phyloP scores from a whole-genome alignment of 2,888 invertebrate species.

The Cheilosia impressa region DNA sequence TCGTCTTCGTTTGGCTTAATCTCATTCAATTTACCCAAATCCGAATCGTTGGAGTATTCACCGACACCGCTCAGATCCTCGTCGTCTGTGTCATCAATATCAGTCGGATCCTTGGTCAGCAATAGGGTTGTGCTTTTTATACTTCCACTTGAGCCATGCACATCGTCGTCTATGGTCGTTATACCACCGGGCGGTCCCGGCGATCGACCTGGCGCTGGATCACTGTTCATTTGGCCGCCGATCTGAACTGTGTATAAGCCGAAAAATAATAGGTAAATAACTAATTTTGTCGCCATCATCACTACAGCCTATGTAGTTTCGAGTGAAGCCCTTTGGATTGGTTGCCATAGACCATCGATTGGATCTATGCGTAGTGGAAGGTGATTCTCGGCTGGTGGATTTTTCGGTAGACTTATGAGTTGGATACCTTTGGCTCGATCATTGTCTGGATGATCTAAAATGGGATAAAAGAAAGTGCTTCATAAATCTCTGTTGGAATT shows the following conservation, averaged over 20 bases:
- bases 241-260: conserved; percentile 78
- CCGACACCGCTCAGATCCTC: conserved; percentile 33
- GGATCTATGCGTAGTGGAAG: conserved; percentile 64
- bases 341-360: conserved; percentile 76
- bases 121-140: conserved; percentile 54
- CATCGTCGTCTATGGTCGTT: conserved; percentile 70
- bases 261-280: conserved; percentile 78
- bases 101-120: conserved; percentile 68
- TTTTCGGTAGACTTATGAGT: not conserved
- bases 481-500: not conserved
- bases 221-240: conserved; percentile 85
- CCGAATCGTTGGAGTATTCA: conserved; percentile 62
- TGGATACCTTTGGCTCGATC: not conserved
- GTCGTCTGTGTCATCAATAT: conserved; percentile 50
- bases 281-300: conserved; percentile 79
- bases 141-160: conserved; percentile 67
- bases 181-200: conserved; percentile 85
- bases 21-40: conserved; percentile 68
- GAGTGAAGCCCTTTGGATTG: conserved; percentile 66
- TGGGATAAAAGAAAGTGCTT: not conserved
- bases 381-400: not conserved
- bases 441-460: conserved; percentile 21
- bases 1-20: conserved; percentile 70
- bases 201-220: conserved; percentile 88
- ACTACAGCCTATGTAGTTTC: conserved; percentile 76